Evolutionary conservation across 2,113 vertebrate species (phyloP), one percentile per base, ranked within the genome.

Genomic region (Rynchops niger): DNA sequence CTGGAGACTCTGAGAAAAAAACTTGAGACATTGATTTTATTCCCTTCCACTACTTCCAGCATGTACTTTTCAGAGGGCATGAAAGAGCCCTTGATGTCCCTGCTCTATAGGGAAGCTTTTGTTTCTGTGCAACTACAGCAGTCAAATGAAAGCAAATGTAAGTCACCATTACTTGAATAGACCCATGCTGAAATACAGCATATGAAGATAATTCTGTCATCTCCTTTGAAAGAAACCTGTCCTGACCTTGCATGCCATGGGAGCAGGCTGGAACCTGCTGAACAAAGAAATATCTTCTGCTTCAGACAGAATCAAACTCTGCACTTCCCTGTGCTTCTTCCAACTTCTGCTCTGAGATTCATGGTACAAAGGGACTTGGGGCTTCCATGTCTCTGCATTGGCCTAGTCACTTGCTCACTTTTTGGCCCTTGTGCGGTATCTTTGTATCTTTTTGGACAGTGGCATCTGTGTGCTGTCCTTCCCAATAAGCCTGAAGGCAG

Each of bases 191-290:
- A 82, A 94, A 45, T 69, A 72, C 30, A 43, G 43, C 0, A 1
- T 61, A 21, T 49, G n/a, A 84, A 88, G 45, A 23, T 87, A 43
- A 55, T 93, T 95, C 61, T 91, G 27, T 22, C 15, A 3, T 82
- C 29, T 58, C 50, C 62, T 96, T 92, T 87, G 73, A 94, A 82
- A 66, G 36, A 94, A 94, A 86, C 34, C 34, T 93, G 73, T 65
- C 47, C 50, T 92, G 86, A 90, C 69, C 69, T 79, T 79, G 81
- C 91, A 47, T 89, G 86, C 66, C 82, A 12, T 72, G 56, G n/a
- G 52, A 95, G 29, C 56, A 76, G 72, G 18, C 77, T 95, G 47
- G 27, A 86, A 84, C 43, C 18, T 12, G 16, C 16, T 22, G 32
- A 73, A 50, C 38, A 86, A 36, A 93, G 32, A 83, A 74, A 6